Evolutionary conservation across 2,113 vertebrate genomes (phyloP), one percentile per base, ranked within the genome.

Genomic region (Haplotaxodon microlepis): DNA sequence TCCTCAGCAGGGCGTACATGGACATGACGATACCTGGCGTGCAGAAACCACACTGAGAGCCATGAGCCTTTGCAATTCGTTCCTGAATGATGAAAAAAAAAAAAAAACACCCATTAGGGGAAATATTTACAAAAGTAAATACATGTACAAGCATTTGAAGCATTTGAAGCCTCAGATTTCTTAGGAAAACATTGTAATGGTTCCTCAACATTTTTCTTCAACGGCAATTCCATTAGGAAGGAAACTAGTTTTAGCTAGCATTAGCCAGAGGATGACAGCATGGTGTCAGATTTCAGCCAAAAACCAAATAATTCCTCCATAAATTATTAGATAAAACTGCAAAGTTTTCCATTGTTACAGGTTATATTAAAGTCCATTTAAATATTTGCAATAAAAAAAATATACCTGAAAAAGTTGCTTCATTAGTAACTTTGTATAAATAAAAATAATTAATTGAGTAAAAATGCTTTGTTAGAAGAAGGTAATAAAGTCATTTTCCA

Each of bases 1-100:
- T 99, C 40, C 97, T 97, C 76, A 99, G 97, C 85, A 99, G 93
- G 0, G 98, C 94, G 5, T 99, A 99, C 98, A 99, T 98, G 83
- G 98, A 99, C 98, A 99, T 99, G 89, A 99, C 97, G 8, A 99
- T 97, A 3, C 98, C 98, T 0, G 98, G 98, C 2, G 98, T 99
- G 79, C 98, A 99, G 96, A 99, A 99, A 1, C 98, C 98, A 5
- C 98, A 99, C 13, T 99, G 98, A 27, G 98, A 99, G 17, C 98
- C 98, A 10, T 99, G 98, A 88, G 97, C 96, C 93, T 95, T 97
- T 27, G 98, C 97, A 9, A 99, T 98, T 82, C 98, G 96, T 90
- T 99, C 98, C 98, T 99, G 84, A 38, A 91, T 3, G 53, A 7
- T 10, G 9, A 47, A 47, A 4, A 36, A 66, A 31, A 24, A 29